Conservation (phyloP, 1,140 invertebrate species). For the Ceratosolen solmsi region DNA sequence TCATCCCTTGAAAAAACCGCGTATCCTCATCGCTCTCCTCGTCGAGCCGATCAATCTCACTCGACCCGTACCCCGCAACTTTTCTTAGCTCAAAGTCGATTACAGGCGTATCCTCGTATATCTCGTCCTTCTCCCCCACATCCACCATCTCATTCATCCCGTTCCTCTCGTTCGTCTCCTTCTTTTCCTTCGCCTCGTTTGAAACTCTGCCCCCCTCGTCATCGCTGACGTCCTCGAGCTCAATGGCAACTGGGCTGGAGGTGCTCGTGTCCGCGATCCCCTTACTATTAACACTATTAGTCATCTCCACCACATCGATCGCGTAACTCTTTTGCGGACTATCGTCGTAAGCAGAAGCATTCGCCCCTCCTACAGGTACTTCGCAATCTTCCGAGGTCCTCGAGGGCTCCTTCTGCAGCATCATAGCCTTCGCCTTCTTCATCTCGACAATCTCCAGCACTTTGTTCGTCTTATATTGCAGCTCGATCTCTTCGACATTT, state of each 20-base stretch:
- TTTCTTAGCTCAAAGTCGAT: background rate
- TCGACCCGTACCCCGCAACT: slow-evolving; percentile 24
- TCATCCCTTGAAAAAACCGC: background rate
- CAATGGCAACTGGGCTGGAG: slow-evolving; percentile 34
- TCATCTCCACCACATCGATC: slow-evolving; percentile 9
- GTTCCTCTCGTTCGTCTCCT: background rate
- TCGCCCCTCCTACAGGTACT: background rate
- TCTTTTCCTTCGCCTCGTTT: background rate
- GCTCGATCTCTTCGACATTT: background rate
- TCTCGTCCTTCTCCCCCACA: background rate
- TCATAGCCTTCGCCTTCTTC: slow-evolving; percentile 54
- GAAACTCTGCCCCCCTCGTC: background rate
- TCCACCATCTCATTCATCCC: background rate
- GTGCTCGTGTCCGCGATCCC: slow-evolving; percentile 5
- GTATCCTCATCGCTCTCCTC: background rate
- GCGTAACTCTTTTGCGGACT: background rate
- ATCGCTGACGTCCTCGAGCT: slow-evolving; percentile 45
- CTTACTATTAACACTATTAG: slow-evolving; percentile 17
- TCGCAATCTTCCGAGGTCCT: slow-evolving; percentile 45
- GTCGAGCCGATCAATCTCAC: slow-evolving; percentile 50
- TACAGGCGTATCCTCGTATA: background rate
- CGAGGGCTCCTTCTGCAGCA: slow-evolving; percentile 19
- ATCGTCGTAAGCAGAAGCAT: background rate
- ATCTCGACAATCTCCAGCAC: slow-evolving; percentile 15
- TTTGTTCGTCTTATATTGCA: slow-evolving; percentile 22